These are phyloP conservation scores for Lasioglossum leucozonium DNA, from an alignment of 2,888 invertebrate genomes.

Conservation along the genomic window DNA sequence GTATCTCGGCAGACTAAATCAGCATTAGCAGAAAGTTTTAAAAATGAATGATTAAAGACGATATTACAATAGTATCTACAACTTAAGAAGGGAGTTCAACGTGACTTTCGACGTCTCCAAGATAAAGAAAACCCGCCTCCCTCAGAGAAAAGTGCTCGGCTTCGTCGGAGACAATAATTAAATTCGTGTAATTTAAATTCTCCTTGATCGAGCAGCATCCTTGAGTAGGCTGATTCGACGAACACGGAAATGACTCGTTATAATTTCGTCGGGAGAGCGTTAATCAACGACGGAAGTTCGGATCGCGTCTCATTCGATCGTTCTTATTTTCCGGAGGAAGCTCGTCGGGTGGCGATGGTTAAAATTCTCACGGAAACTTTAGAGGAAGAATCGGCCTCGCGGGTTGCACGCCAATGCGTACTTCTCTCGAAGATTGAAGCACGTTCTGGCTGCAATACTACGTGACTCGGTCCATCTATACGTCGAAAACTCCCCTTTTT, in stretches of 20 bases:
- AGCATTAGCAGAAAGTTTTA: neutral
- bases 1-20: neutral
- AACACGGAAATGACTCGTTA: constrained; percentile 13
- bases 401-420: constrained; percentile 42
- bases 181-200: constrained; percentile 24
- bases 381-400: constrained; percentile 30
- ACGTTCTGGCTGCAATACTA: constrained; percentile 65
- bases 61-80: neutral
- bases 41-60: neutral
- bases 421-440: constrained; percentile 61
- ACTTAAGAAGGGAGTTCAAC: neutral
- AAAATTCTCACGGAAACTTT: constrained; percentile 42
- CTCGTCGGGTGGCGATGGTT: constrained; percentile 37
- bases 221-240: constrained; percentile 1
- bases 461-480: constrained; percentile 57
- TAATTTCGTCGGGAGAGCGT: constrained; percentile 8
- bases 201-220: constrained; percentile 10
- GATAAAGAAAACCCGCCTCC: constrained; percentile 1
- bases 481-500: constrained; percentile 15
- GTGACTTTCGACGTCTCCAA: neutral
- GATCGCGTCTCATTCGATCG: constrained; percentile 8
- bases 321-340: constrained; percentile 30
- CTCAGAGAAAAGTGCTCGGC: neutral
- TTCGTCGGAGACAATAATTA: neutral
- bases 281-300: constrained; percentile 19